These are phyloP conservation scores for Sakesphorus luctuosus DNA, from an alignment of 2,113 vertebrate genomes.

Conservation along the genomic window DNA sequence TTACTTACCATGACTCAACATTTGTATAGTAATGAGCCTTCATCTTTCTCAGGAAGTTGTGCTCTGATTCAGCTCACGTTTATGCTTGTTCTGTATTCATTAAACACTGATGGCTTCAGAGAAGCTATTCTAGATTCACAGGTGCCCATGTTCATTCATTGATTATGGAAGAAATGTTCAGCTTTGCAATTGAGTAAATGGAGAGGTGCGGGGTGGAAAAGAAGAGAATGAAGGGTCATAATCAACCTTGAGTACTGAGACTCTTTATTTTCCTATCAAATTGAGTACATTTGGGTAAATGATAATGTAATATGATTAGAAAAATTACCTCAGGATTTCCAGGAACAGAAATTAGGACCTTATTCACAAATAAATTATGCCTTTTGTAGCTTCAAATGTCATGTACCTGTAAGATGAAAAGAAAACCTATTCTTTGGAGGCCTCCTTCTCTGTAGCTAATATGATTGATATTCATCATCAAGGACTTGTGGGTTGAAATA, in stretches of 20 bases:
- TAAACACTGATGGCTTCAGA: background rate
- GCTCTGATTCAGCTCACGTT: background rate
- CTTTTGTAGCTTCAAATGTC: slow-evolving; percentile 20
- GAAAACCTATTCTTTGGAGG: background rate
- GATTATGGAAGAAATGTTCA: background rate
- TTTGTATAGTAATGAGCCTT: background rate
- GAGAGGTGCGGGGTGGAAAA: background rate
- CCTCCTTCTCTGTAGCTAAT: background rate
- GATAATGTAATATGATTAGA: background rate
- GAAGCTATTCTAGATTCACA: background rate
- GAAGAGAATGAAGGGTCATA: background rate
- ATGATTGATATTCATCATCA: background rate
- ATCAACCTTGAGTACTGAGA: background rate
- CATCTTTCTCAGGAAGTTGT: background rate
- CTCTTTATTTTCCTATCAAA: slow-evolving; percentile 4
- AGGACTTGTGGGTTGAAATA: background rate
- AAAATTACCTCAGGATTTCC: background rate
- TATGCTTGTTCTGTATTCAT: background rate
- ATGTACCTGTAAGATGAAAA: slow-evolving; percentile 4
- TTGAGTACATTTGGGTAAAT: background rate
- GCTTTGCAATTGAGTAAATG: background rate
- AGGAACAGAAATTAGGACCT: slow-evolving; percentile 13
- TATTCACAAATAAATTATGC: slow-evolving; percentile 49
- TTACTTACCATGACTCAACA: background rate
- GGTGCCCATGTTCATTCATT: background rate